phyloP scores from a whole-genome alignment of 1,140 invertebrate genomes.

The Holcopasites calliopsidis region DNA sequence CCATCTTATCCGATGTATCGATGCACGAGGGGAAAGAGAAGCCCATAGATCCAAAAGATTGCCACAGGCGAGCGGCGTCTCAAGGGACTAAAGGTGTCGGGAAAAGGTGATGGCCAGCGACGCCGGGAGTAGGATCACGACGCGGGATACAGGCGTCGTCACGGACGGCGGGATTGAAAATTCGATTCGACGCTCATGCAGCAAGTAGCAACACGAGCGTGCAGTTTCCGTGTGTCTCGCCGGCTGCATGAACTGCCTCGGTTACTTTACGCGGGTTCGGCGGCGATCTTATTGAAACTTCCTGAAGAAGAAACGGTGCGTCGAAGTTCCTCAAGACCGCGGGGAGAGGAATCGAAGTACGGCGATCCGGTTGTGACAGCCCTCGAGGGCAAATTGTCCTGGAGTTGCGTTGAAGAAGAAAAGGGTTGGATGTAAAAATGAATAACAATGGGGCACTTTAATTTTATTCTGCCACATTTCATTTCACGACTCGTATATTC shows the following conservation, averaged over 20 bases:
- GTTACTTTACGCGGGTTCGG: slow-evolving; percentile 31
- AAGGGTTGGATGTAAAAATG: background rate
- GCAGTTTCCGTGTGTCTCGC: background rate
- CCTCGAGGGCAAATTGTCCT: background rate
- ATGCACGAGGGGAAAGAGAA: background rate
- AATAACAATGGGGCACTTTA: background rate
- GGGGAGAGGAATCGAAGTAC: background rate
- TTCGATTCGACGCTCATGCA: slow-evolving; percentile 58
- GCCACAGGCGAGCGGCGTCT: slow-evolving; percentile 21
- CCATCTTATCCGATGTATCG: slow-evolving; percentile 1
- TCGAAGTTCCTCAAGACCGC: background rate
- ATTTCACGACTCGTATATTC: too few species aligned
- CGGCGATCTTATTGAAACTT: slow-evolving; percentile 63
- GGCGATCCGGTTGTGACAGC: slow-evolving; percentile 3
- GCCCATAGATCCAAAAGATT: slow-evolving; percentile 38
- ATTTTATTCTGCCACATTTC: background rate
- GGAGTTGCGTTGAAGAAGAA: background rate
- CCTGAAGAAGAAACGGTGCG: background rate
- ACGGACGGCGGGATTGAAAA: slow-evolving; percentile 41
- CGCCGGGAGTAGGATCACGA: slow-evolving; percentile 9
- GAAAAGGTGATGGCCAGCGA: slow-evolving; percentile 39
- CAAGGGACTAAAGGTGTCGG: slow-evolving; percentile 18
- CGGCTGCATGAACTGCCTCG: slow-evolving; percentile 6
- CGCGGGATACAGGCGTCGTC: background rate
- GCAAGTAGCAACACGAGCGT: slow-evolving; percentile 51